Evolutionary conservation across 2,113 vertebrate genomes (phyloP).

Genomic region (Hemicordylus capensis): DNA sequence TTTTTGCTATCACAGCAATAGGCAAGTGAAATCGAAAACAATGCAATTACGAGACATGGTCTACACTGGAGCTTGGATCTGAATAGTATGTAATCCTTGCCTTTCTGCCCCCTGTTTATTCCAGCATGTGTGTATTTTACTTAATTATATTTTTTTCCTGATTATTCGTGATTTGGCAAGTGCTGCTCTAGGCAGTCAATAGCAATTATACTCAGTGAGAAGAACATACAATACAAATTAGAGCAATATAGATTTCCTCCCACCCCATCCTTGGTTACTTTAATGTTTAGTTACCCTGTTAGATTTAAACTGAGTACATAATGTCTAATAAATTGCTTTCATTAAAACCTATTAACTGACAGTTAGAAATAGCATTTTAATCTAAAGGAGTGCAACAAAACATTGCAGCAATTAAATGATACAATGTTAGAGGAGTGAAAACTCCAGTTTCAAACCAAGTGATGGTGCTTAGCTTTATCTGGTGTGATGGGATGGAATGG

Average conservation of each 20-base stretch:
- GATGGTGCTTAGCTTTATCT: slow-evolving; percentile 40
- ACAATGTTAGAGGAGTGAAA: slow-evolving; percentile 54
- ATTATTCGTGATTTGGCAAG: slow-evolving; percentile 74
- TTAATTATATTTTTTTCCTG: slow-evolving; percentile 72
- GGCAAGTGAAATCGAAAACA: not conserved
- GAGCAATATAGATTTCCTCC: slow-evolving; percentile 76
- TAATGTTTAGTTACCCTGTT: slow-evolving; percentile 81
- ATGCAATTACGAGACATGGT: not conserved
- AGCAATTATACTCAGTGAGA: slow-evolving; percentile 80
- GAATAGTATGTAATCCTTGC: slow-evolving; percentile 22
- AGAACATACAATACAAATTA: slow-evolving; percentile 82
- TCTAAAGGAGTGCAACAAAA: slow-evolving; percentile 69
- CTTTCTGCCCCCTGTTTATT: slow-evolving; percentile 29
- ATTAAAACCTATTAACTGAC: slow-evolving; percentile 77
- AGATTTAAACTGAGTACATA: slow-evolving; percentile 78
- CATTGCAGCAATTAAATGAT: slow-evolving; percentile 70
- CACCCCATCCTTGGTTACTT: slow-evolving; percentile 64
- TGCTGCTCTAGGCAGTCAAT: slow-evolving; percentile 78
- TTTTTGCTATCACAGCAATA: not conserved
- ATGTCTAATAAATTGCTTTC: slow-evolving; percentile 79
- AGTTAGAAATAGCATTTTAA: slow-evolving; percentile 74
- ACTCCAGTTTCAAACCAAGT: slow-evolving; percentile 57
- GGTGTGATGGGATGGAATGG: not conserved
- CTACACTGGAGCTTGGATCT: not conserved
- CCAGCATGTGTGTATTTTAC: slow-evolving; percentile 58